Evolutionary conservation across 2,113 vertebrate genomes (phyloP), one percentile per base, ranked within the genome.

Genomic region (Lagopus muta): DNA sequence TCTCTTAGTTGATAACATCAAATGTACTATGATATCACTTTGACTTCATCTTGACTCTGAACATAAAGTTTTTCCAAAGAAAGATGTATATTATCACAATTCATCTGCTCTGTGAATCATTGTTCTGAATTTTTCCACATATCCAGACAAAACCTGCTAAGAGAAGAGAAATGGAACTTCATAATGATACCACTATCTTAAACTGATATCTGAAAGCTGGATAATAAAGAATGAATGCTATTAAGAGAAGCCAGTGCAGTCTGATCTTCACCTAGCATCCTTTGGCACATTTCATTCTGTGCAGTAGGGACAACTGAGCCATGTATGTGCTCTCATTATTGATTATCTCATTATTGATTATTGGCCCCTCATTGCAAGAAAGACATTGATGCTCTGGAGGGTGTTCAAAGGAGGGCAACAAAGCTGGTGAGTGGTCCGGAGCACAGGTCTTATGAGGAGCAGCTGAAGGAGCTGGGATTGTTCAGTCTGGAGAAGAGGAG

Each of bases 1-100:
- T 93, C 92, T 92, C n/a, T 6, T 86, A 57, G n/a, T 24, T 94
- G 92, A 82, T 94, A 94, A 71, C 30, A 71, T 83, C 74, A 92
- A 92, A 80, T 82, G 50, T 48, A 60, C 66, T 74, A 36, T 90
- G 86, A 91, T 92, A 92, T 80, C 91, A 70, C 83, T 96, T 95
- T 88, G 78, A 83, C 74, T 96, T 88, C 93, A 77, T 89, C 79
- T 94, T 94, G 52, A 87, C 65, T 93, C 84, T 62, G 81, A 89
- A 79, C 54, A 93, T 77, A 72, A 95, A 91, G 50, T 82, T 96
- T 89, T 94, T 84, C 42, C 27, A 83, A 38, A 60, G 32, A 82
- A 90, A 76, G 8, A 57, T 5, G 19, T 88, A 25, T 10, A 18
- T 73, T 80, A 76, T 85, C 75, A 82, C 84, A 93, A 88, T 72